phyloP scores from a whole-genome alignment of 2,888 invertebrate genomes.

The Strigamia transsilvanica region DNA sequence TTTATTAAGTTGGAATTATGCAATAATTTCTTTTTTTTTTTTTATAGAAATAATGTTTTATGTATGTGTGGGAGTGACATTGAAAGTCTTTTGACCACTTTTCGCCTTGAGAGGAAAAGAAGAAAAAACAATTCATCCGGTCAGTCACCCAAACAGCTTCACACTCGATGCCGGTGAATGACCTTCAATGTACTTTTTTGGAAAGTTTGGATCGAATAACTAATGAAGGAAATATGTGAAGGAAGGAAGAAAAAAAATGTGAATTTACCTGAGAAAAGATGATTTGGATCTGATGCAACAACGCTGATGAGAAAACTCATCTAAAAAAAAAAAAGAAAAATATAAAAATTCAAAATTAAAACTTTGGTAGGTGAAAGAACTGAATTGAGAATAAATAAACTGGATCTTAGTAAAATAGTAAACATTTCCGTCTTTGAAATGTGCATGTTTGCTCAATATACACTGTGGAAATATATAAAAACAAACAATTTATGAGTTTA shows the following conservation, averaged over 20 bases:
- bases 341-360: too few relatives aligned
- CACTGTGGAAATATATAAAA: too few relatives aligned
- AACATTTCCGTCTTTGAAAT: too few relatives aligned
- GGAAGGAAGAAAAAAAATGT: background rate
- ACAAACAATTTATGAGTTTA: too few relatives aligned
- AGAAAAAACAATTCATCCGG: constrained; percentile 39
- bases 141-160: constrained; percentile 25
- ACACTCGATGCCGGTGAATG: constrained; percentile 17
- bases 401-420: background rate
- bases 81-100: constrained; percentile 42
- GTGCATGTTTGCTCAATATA: too few relatives aligned
- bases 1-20: constrained; percentile 1
- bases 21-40: constrained; percentile 26
- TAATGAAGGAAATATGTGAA: constrained; percentile 6
- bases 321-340: constrained; percentile 10
- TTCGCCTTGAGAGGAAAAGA: background rate
- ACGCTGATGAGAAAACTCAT: constrained; percentile 42
- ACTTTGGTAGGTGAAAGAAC: background rate
- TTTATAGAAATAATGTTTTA: background rate
- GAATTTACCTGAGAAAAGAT: constrained; percentile 39
- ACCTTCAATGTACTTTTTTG: constrained; percentile 31
- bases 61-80: constrained; percentile 39
- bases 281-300: constrained; percentile 16
- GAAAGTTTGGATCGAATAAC: constrained; percentile 3
- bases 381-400: background rate